Base-by-base conservation (phyloP, 1,140 invertebrate species). In the Onthophagus taurus region DNA sequence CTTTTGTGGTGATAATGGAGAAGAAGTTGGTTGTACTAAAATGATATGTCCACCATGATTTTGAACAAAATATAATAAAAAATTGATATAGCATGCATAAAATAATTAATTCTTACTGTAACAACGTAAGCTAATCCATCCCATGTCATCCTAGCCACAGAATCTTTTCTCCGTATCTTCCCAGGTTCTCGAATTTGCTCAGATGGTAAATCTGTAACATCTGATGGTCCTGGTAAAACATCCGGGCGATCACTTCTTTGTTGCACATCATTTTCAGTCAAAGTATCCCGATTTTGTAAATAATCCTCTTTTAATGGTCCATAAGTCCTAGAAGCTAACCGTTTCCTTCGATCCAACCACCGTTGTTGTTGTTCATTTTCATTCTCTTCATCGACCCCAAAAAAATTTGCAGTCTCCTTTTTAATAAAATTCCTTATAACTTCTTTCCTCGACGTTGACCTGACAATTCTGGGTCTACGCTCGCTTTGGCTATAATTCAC, bases 361-460 rank as follows among this genome's bases (percentile, higher is more conserved):
- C 81, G 63, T 49, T 76, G 67, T 54, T 74, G 75, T 64, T 85
- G 79, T 49, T 76, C 68, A 20, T 73, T 70, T 63, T 85, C 81
- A 36, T 77, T 77, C 53, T 81, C 75, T 52, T 81, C 77, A 54
- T 83, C 76, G 21, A 87, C 78, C 5, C 84, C 84, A 60, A 87
- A 86, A 61, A 87, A 87, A 41, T 76, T 78, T 11, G 81, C 80
- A 12, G 83, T 83, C 61, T 84, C 82, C 47, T 76, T 71, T 57
- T 77, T 83, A 45, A 86, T 76, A 60, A 82, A 85, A 52, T 79
- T 72, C 14, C 63, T 68, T 23, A 68, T 63, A 26, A 61, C 59
- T 21, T 68, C 65, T 43, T 61, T 65, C 39, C 66, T 58, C n/a
- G 45, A 72, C 55, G 39, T 61, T 53, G 23, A 68, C 55, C 60